Base-by-base conservation (phyloP, 2,888 invertebrate genomes). In the Carabus problematicus region DNA sequence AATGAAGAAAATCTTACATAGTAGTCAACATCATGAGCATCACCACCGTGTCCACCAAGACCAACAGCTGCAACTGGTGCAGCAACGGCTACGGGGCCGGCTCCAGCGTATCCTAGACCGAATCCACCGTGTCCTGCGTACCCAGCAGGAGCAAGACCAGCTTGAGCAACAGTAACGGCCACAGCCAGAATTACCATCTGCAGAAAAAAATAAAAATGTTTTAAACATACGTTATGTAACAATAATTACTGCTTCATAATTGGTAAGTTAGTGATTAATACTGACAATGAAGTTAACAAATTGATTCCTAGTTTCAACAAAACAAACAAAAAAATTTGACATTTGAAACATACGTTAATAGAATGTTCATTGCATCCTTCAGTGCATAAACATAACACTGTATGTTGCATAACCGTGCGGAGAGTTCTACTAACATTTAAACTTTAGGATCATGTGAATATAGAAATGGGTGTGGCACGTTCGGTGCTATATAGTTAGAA, bases 141-240 rank as follows among this genome's bases (percentile, higher is more conserved):
- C 9, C 71, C 68, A 49, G 60, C 52, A 6, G 73, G 74, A 16
- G 70, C 70, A 8, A 73, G 42, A 11, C 73, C 73, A 16, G 73
- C 74, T 43, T 71, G 39, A n/a, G 70, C 60, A 39, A 59, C 67
- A 43, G 70, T 52, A 4, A 71, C 47, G 41, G 66, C 64, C 29
- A 64, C 58, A 12, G 71, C 73, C 7, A 75, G 45, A 19, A 72
- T 41, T 12, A 64, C 41, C 45, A 74, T 45, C 74, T 73, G 60
- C 8, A 72, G 69, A 59, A 42, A 18, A 9, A 49, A 64, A 45
- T 16, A 68, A 64, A 29, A 29, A 11, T 29, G 6, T 29, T 29
- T 29, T 29, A 43, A 11, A 16, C 11, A 47, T 49, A 40, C 3
- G 40, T 47, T 3, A 52, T 16, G 8, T 52, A 52, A 16, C 8